phyloP scores from a whole-genome alignment of 1,140 invertebrate species.

The Leguminivora glycinivorella region DNA sequence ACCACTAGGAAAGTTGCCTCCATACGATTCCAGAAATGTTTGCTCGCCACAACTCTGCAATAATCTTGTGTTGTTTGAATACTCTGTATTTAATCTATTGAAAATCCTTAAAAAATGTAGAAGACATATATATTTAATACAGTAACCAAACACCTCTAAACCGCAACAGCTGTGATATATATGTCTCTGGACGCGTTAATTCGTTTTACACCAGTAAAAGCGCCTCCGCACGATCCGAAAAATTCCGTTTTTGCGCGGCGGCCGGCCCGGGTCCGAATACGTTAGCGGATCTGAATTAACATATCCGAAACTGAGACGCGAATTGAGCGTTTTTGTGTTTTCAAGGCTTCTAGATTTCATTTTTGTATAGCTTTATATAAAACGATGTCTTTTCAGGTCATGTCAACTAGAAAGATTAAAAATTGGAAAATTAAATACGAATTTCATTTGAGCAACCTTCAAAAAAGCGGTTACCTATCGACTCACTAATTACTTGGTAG shows the following conservation, averaged over 20 bases:
- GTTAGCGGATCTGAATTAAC: constrained; percentile 60
- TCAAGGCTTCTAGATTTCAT: background rate
- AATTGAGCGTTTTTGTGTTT: constrained; percentile 44
- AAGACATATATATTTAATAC: background rate
- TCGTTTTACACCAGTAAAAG: constrained; percentile 60
- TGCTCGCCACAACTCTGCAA: too few species aligned
- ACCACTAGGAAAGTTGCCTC: too few species aligned
- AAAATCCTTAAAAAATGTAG: too few species aligned
- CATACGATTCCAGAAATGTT: too few species aligned
- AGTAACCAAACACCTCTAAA: background rate
- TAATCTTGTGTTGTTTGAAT: too few species aligned
- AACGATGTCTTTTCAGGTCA: background rate
- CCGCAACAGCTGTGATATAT: constrained; percentile 34
- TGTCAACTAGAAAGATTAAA: background rate
- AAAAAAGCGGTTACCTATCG: too few species aligned
- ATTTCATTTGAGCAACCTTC: too few species aligned
- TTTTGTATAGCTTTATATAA: background rate
- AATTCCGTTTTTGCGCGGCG: constrained; percentile 56
- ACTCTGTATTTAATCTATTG: too few species aligned
- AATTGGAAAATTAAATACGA: too few species aligned
- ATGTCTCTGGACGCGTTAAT: constrained; percentile 50
- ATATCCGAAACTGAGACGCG: constrained; percentile 53
- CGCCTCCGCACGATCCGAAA: constrained; percentile 61
- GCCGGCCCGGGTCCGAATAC: constrained; percentile 50
- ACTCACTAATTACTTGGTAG: too few species aligned